Conservation (phyloP, 2,888 invertebrate species). For the Lasioglossum villosulum region DNA sequence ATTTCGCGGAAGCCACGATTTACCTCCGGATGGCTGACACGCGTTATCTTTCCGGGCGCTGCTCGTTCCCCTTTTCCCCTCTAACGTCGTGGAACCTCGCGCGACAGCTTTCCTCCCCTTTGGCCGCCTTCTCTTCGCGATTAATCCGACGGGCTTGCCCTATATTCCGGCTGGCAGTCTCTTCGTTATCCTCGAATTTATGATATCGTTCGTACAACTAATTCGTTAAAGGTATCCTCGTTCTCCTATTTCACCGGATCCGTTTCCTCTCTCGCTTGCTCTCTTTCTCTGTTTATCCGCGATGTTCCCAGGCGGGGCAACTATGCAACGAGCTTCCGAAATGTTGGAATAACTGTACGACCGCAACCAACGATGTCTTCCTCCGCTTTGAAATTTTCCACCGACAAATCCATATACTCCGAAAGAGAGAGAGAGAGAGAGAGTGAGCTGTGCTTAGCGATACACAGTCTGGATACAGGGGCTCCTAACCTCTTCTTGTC, state of each 20-base stretch:
- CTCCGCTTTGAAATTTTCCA: conserved; percentile 3
- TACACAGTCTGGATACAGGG: not conserved
- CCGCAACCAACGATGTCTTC: not conserved
- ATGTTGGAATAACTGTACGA: conserved; percentile 4
- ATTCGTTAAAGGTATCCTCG: conserved; percentile 7
- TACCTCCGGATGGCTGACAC: conserved; percentile 53
- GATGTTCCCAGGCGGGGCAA: no score
- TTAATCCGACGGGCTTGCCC: conserved; percentile 35
- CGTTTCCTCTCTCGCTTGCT: not conserved
- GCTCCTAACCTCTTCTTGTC: not conserved
- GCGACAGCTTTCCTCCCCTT: not conserved
- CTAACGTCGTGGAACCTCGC: not conserved
- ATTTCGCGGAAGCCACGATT: conserved; percentile 59
- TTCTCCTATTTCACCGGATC: conserved; percentile 5
- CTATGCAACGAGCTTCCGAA: not conserved
- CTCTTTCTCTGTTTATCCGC: not conserved
- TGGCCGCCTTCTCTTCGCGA: conserved; percentile 22
- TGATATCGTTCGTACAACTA: conserved; percentile 30
- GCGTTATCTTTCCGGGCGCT: conserved; percentile 43
- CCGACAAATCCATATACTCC: not conserved
- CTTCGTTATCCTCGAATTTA: conserved; percentile 35
- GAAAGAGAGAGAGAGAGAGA: not conserved
- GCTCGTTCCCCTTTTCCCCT: not conserved
- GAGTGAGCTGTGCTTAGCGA: not conserved
- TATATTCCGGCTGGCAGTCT: conserved; percentile 17